Base-by-base conservation (phyloP, 2,113 vertebrate species). In the Hippocampus comes region DNA sequence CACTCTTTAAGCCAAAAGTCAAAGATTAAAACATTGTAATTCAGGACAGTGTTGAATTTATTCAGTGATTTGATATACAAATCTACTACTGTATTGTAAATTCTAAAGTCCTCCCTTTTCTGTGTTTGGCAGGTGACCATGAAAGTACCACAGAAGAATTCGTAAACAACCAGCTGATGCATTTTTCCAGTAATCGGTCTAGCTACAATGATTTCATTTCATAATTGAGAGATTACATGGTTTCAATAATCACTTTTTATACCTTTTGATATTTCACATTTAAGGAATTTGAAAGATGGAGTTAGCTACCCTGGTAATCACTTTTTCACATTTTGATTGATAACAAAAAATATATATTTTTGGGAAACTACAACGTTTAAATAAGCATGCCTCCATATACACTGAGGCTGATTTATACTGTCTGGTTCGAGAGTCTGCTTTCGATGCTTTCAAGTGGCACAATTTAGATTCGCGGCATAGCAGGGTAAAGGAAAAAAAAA, bases 111-210 rank as follows among this genome's bases (percentile, higher is more conserved):
- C n/a, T 23, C 0, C 53, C 27, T 72, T 17, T 69, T 18, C 59
- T 15, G 61, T 2, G 67, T 14, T 78, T 70, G 27, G 41, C 66
- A 98, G 96, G 95, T 98, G 84, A 96, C 94, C 0, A 83, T 94
- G 64, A 97, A 94, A 85, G 90, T 97, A 2, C 94, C 92, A 0
- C 94, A 96, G 92, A 98, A 98, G 81, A 97, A 96, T 77, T 96
- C 96, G 0, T 97, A 89, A 90, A 87, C 7, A 0, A 59, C 11
- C 34, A 25, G 34, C 25, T 42, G 38, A 12, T 12, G 8, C 2
- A 25, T 17, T 6, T 9, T 61, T 61, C 17, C 59, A 34, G 27
- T 34, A 34, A 61, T 17, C 59, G 18, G n/a, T 59, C 15, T 8
- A 61, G 2, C 53, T 56, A 55, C 21, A 55, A 8, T 23, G 15